Conservation (phyloP, 2,113 vertebrate genomes). For the Ptychochromis oligacanthus region DNA sequence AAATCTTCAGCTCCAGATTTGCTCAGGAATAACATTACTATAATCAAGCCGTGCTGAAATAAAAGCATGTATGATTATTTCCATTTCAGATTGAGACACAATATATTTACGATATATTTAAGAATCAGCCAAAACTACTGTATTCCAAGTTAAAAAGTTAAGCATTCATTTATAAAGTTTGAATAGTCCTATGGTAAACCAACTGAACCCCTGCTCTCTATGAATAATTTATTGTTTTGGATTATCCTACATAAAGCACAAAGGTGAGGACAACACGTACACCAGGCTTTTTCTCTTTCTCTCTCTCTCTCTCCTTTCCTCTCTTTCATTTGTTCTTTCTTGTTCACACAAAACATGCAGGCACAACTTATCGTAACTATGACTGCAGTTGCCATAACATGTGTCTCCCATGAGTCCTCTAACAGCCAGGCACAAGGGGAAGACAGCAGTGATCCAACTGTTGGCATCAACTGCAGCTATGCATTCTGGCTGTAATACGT, state of each 20-base stretch:
- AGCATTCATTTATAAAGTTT: neutral
- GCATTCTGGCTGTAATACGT: constrained; percentile 57
- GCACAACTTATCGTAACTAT: constrained; percentile 55
- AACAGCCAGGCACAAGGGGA: constrained; percentile 45
- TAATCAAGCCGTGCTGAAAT: too few species aligned
- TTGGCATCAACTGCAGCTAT: constrained; percentile 48
- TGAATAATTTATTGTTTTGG: constrained; percentile 9
- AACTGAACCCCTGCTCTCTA: neutral
- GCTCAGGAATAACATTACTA: too few species aligned
- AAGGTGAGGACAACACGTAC: neutral
- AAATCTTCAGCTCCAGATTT: fast-evolving
- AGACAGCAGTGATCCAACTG: constrained; percentile 64
- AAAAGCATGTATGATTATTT: neutral
- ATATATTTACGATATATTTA: neutral
- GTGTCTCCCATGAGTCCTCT: constrained; percentile 51
- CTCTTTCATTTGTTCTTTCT: constrained; percentile 3
- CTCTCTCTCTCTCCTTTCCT: neutral
- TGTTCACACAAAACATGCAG: constrained; percentile 26
- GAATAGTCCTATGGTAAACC: neutral
- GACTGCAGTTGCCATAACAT: constrained; percentile 75
- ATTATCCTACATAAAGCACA: neutral
- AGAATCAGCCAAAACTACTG: neutral
- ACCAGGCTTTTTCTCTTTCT: neutral
- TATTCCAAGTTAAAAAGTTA: neutral
- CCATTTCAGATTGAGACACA: neutral